Conservation (phyloP, 2,888 invertebrate genomes). For the Catotricha subobsoleta region DNA sequence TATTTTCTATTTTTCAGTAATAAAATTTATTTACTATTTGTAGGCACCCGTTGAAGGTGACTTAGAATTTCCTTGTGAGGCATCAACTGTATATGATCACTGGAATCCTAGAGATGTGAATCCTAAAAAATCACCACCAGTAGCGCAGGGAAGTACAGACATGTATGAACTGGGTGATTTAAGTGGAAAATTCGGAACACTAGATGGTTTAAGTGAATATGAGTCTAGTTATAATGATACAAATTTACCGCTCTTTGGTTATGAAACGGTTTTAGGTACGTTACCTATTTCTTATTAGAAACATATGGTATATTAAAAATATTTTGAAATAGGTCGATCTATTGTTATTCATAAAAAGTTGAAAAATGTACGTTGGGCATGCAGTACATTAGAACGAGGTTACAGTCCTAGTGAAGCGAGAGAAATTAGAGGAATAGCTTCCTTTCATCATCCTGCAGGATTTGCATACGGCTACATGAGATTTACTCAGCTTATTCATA, state of each 20-base stretch:
- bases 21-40: constrained; percentile 13
- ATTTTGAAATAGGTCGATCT: constrained; percentile 39
- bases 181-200: constrained; percentile 67
- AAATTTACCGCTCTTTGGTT: constrained; percentile 62
- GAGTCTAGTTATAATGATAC: constrained; percentile 55
- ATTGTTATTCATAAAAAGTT: constrained; percentile 60
- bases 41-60: constrained; percentile 69
- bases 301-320: not conserved
- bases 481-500: constrained; percentile 76
- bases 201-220: constrained; percentile 44
- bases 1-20: too few species aligned
- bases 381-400: constrained; percentile 68
- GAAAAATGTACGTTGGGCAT: constrained; percentile 55
- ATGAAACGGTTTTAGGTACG: constrained; percentile 49
- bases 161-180: constrained; percentile 75
- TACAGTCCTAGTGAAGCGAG: constrained; percentile 75
- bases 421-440: constrained; percentile 71
- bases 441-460: constrained; percentile 77
- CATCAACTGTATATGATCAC: constrained; percentile 60
- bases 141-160: constrained; percentile 54
- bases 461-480: constrained; percentile 72
- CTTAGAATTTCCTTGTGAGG: constrained; percentile 74
- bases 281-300: not conserved
- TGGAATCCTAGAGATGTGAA: constrained; percentile 71
- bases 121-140: constrained; percentile 39